Evolutionary conservation across 2,888 invertebrate genomes (phyloP), one percentile per base, ranked within the genome.

Genomic region (Morpho achilles): DNA sequence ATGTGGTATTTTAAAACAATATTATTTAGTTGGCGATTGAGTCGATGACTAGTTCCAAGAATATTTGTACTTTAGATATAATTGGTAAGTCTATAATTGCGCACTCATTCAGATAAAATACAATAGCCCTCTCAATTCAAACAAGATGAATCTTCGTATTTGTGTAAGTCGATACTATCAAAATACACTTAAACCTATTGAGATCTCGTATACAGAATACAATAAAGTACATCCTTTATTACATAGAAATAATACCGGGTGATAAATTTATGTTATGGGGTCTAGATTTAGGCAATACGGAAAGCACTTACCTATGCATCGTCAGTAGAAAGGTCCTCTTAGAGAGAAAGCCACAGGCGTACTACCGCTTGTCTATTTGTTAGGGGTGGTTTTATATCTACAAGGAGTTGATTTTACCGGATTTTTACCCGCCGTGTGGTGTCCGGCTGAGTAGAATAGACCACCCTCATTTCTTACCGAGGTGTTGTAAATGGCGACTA

Each of bases 301-400:
- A 53, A 59, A 56, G 47, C 53, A 70, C 75, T 70, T 73, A 81
- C 80, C 79, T 79, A 66, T 77, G 75, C 80, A 82, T 84, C 23
- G 48, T 52, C 67, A 64, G 46, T 46, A 60, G 59, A 56, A 70
- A 69, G 74, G 76, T 72, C 70, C 67, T 65, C 54, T 56, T 76
- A 69, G 71, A 67, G 61, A 60, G 70, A 69, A 72, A 66, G 69
- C 66, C 70, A 66, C 69, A 69, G 70, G 69, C 68, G 67, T 64
- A 84, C 86, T 85, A 70, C 75, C 66, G 76, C 77, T 61, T 55
- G 60, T 62, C 64, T 62, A 60, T 71, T 69, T 64, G 60, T 65
- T 64, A 69, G 70, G 78, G 80, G 79, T 75, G 73, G 67, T 68
- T 62, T 60, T 55, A 54, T 69, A 75, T 50, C 7, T 67, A 3